phyloP scores from a whole-genome alignment of 2,797 vertebrate genomes.

The Notolabrus celidotus region DNA sequence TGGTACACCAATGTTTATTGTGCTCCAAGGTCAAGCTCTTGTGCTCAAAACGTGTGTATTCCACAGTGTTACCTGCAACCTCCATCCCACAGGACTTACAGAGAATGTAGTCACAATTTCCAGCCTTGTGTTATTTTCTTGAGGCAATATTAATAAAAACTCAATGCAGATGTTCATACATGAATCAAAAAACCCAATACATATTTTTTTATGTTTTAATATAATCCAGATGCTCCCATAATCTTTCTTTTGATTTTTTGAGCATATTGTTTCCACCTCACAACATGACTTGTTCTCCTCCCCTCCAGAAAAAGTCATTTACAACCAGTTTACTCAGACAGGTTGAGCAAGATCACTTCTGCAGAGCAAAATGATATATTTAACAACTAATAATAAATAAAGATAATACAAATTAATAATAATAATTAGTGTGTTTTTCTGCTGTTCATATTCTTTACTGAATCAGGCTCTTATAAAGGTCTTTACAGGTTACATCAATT shows the following conservation, averaged over 20 bases:
- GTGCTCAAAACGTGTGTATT: too few species aligned
- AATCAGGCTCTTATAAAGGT: too few species aligned
- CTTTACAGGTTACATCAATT: too few species aligned
- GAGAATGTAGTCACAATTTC: too few species aligned
- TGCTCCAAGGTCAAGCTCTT: too few species aligned
- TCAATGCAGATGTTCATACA: slow-evolving; percentile 43
- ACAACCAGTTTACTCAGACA: slow-evolving; percentile 18
- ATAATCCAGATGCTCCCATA: slow-evolving; percentile 32
- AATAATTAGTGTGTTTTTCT: too few species aligned
- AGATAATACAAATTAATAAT: too few species aligned
- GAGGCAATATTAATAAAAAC: slow-evolving; percentile 33
- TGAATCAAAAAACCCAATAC: slow-evolving; percentile 40
- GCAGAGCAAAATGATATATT: slow-evolving; percentile 23
- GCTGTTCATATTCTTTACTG: too few species aligned
- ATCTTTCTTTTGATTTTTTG: slow-evolving; percentile 2
- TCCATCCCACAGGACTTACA: too few species aligned
- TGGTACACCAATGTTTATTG: too few species aligned
- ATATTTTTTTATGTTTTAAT: slow-evolving; percentile 43
- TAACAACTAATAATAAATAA: too few species aligned
- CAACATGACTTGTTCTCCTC: slow-evolving; percentile 13
- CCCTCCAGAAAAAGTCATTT: slow-evolving; percentile 23
- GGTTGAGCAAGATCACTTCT: slow-evolving; percentile 37
- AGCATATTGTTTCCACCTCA: neutral
- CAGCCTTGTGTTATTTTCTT: slow-evolving; percentile 8
- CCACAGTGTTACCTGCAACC: too few species aligned